Conservation (phyloP, 2,888 invertebrate genomes). For the Pollenia amentaria region DNA sequence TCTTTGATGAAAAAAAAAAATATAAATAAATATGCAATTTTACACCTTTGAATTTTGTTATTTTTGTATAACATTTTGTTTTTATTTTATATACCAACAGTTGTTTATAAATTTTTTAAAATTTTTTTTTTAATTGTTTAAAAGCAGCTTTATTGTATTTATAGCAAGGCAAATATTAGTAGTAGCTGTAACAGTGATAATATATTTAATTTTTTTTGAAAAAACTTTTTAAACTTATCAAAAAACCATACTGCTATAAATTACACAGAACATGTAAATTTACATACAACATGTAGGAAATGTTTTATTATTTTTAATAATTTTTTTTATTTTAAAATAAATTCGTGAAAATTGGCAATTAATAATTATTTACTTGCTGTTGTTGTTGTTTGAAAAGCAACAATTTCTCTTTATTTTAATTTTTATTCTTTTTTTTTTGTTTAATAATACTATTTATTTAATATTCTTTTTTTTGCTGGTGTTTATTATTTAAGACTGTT, state of each 20-base stretch:
- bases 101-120: background rate
- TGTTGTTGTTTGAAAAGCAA: background rate
- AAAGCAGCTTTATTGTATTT: slow-evolving; percentile 53
- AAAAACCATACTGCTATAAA: slow-evolving; percentile 5
- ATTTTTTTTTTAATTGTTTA: background rate
- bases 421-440: background rate
- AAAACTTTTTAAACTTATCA: background rate
- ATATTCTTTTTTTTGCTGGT: background rate
- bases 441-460: background rate
- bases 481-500: background rate
- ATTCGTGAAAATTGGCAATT: slow-evolving; percentile 16
- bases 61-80: slow-evolving; percentile 12
- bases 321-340: slow-evolving; percentile 9
- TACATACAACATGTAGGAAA: slow-evolving; percentile 29
- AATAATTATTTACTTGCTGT: slow-evolving; percentile 1
- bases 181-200: slow-evolving; percentile 15
- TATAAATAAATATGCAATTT: slow-evolving; percentile 26
- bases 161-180: slow-evolving; percentile 39
- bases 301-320: slow-evolving; percentile 8
- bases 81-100: slow-evolving; percentile 20
- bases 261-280: slow-evolving; percentile 39
- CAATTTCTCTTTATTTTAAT: slow-evolving; percentile 1
- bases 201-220: background rate
- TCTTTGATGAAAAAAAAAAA: background rate
- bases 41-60: slow-evolving; percentile 33